Base-by-base conservation (phyloP, 2,113 vertebrate genomes). In the Myxocyprinus asiaticus region DNA sequence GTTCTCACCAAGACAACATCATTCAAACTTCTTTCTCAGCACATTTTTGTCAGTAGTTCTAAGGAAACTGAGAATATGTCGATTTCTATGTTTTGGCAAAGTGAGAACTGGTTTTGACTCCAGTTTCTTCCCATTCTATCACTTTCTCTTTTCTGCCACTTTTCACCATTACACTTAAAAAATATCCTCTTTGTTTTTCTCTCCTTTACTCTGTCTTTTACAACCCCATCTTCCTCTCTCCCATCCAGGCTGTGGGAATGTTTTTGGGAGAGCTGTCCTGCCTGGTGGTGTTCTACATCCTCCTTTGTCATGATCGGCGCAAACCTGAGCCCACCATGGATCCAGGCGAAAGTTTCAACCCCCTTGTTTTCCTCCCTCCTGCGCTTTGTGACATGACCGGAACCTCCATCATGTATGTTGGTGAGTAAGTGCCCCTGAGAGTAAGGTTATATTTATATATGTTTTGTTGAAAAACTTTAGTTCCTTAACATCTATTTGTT, bases 381-480 rank as follows among this genome's bases (percentile, higher is more conserved):
- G 96, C 97, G 5, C 90, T 98, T 81, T 98, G 97, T 8, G 96
- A 98, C 90, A 98, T 98, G 96, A 89, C 85, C 0, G 96, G 94
- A 62, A 98, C 97, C 67, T 96, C 94, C 87, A 91, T 97, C 91
- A 98, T 98, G 96, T 98, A 98, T 86, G 93, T 98, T 68, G 96
- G 97, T 98, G 84, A 93, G 96, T 94, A 58, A 58, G 22, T 33
- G 22, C 6, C 55, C 14, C 14, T 3, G 5, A 15, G 14, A 15
- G 6, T 15, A 58, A n/a, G 55, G n/a, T 33, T 33, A 33, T 33
- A 33, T 33, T 33, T 33, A 33, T 33, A 33, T 33, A 33, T 6
- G n/a, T 58, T 15, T 58, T 58, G 4, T 55, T 55, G 11, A 55
- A n/a, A 58, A 11, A n/a, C n/a, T 12, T 48, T 55, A 12, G 53